A percentile compares a stretch with the other conserved stretches of the same genome.
These are phyloP conservation scores for Macropis europaea DNA, from an alignment of 2,888 invertebrate genomes.

Conservation along the genomic window DNA sequence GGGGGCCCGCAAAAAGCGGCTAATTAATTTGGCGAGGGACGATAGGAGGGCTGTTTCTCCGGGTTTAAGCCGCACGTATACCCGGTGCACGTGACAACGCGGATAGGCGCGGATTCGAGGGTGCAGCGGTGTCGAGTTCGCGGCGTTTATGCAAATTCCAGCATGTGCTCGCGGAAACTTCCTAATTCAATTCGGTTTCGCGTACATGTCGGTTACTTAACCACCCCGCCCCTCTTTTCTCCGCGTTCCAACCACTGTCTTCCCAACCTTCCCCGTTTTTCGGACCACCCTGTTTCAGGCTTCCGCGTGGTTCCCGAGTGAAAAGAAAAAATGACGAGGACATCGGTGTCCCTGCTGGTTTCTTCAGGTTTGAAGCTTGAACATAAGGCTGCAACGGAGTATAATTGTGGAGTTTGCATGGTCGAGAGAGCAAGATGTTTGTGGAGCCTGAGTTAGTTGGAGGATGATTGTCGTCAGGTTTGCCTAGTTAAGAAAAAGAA, in stretches of 20 bases:
- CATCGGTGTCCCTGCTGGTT: too few species aligned
- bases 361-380: too few species aligned
- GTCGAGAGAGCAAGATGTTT: too few species aligned
- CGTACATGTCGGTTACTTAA: slow-evolving; percentile 65
- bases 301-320: too few species aligned
- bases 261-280: neutral
- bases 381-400: too few species aligned
- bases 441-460: too few species aligned
- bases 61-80: slow-evolving; percentile 43
- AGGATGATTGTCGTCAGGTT: too few species aligned
- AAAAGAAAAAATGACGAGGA: too few species aligned
- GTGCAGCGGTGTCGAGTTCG: slow-evolving; percentile 50
- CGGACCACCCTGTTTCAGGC: too few species aligned
- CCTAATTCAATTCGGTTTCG: slow-evolving; percentile 76
- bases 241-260: slow-evolving; percentile 13
- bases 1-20: slow-evolving; percentile 28
- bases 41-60: slow-evolving; percentile 20
- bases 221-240: slow-evolving; percentile 42
- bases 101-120: slow-evolving; percentile 18
- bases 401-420: too few species aligned
- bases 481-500: too few species aligned
- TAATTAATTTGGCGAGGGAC: slow-evolving; percentile 35
- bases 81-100: slow-evolving; percentile 32
- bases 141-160: slow-evolving; percentile 74
- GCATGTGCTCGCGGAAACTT: slow-evolving; percentile 72